Evolutionary conservation across 1,140 invertebrate species (phyloP).

Genomic region (Drosophila lacteicornis): DNA sequence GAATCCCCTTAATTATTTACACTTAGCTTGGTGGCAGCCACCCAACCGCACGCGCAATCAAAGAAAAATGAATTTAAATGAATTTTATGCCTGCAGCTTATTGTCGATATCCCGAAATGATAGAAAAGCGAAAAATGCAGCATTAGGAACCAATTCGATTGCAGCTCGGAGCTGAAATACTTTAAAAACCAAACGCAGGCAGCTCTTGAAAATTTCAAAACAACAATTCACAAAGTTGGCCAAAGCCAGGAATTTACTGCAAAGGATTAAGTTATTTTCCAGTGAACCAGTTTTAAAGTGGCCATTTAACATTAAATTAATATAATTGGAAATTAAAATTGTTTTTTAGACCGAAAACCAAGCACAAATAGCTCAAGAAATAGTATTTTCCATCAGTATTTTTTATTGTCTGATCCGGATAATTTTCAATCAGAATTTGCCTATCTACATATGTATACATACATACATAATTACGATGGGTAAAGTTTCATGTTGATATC

Average conservation of each 20-base stretch:
- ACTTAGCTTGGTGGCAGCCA: constrained; percentile 50
- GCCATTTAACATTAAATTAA: neutral
- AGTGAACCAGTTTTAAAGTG: neutral
- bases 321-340: neutral
- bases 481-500: no score
- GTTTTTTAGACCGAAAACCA: no score
- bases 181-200: constrained; percentile 7
- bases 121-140: neutral
- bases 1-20: constrained; percentile 65
- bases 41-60: constrained; percentile 9
- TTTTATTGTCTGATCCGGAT: no score
- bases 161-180: constrained; percentile 1
- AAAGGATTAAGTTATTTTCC: neutral
- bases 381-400: no score
- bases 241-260: constrained; percentile 3
- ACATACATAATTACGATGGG: no score
- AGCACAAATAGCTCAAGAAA: no score
- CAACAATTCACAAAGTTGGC: neutral
- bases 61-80: constrained; percentile 30
- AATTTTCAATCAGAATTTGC: no score
- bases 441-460: no score
- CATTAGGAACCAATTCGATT: neutral
- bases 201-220: neutral
- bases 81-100: constrained; percentile 62
- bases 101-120: constrained; percentile 7